phyloP scores from a whole-genome alignment of 1,140 invertebrate species.

The Formica selysi region DNA sequence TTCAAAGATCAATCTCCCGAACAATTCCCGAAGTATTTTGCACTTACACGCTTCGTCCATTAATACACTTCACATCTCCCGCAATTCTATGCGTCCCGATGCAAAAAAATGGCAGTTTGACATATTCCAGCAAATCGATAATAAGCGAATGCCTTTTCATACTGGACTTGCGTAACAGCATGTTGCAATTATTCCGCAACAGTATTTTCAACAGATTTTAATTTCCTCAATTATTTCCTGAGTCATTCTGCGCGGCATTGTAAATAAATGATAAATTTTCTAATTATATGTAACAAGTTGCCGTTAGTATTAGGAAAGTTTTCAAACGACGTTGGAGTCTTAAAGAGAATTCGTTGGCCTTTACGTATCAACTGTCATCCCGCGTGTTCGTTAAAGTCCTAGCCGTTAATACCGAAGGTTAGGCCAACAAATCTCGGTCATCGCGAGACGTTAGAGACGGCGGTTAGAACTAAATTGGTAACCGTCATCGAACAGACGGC shows the following conservation, averaged over 20 bases:
- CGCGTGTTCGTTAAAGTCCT: slow-evolving; percentile 12
- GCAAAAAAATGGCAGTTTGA: slow-evolving; percentile 36
- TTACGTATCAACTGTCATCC: background rate
- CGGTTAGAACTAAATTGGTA: slow-evolving; percentile 41
- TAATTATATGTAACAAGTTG: background rate
- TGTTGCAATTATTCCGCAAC: slow-evolving; percentile 52
- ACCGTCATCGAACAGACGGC: slow-evolving; percentile 57
- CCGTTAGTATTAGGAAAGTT: background rate
- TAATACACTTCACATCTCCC: slow-evolving; percentile 50
- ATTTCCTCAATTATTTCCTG: slow-evolving; percentile 55
- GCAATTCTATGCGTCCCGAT: background rate
- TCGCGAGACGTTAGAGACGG: slow-evolving; percentile 47
- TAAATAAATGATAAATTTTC: slow-evolving; percentile 28
- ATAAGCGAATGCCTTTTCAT: slow-evolving; percentile 31
- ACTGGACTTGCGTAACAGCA: slow-evolving; percentile 32
- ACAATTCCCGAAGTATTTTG: slow-evolving; percentile 53
- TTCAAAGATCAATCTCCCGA: slow-evolving; percentile 55
- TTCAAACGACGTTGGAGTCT: background rate
- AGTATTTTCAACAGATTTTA: slow-evolving; percentile 28
- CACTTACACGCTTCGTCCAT: slow-evolving; percentile 57
- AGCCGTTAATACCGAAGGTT: slow-evolving; percentile 28
- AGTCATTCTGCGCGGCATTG: slow-evolving; percentile 22
- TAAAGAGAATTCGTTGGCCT: slow-evolving; percentile 1
- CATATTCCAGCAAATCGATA: slow-evolving; percentile 58
- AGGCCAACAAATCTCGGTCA: slow-evolving; percentile 8